Conservation (phyloP, 2,888 invertebrate genomes). For the Cephus pygmeus region DNA sequence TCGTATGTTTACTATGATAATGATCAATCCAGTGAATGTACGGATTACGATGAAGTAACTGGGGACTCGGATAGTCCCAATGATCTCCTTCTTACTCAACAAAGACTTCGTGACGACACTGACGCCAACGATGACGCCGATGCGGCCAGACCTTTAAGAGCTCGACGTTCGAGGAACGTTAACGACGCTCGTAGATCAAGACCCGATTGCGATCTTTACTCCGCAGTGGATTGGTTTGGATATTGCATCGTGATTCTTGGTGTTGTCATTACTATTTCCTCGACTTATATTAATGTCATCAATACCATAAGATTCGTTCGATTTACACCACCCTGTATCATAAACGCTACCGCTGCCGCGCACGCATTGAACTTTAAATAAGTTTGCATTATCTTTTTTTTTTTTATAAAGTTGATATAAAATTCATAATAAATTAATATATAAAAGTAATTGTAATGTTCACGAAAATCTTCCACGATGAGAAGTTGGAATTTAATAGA, state of each 20-base stretch:
- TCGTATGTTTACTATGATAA: slow-evolving; percentile 56
- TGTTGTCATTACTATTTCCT: slow-evolving; percentile 72
- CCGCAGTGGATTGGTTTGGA: slow-evolving; percentile 68
- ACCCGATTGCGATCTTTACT: background rate
- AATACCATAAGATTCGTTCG: slow-evolving; percentile 74
- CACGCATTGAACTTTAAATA: background rate
- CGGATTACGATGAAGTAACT: slow-evolving; percentile 29
- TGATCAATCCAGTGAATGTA: slow-evolving; percentile 24
- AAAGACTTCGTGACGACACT: background rate
- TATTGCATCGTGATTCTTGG: slow-evolving; percentile 74
- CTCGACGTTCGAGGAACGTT: background rate
- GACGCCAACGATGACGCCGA: background rate
- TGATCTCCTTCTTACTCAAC: background rate
- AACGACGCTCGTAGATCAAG: background rate
- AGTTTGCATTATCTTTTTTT: background rate
- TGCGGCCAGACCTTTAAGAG: background rate
- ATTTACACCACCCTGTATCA: slow-evolving; percentile 80
- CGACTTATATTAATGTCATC: slow-evolving; percentile 78
- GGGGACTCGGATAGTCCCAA: background rate
- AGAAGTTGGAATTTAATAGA: no score
- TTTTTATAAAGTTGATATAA: background rate
- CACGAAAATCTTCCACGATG: background rate
- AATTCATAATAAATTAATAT: background rate
- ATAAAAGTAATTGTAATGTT: background rate
- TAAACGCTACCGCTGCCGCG: slow-evolving; percentile 69